These are phyloP conservation scores for Pygoscelis adeliae DNA, from an alignment of 2,113 vertebrate genomes.

Conservation along the genomic window DNA sequence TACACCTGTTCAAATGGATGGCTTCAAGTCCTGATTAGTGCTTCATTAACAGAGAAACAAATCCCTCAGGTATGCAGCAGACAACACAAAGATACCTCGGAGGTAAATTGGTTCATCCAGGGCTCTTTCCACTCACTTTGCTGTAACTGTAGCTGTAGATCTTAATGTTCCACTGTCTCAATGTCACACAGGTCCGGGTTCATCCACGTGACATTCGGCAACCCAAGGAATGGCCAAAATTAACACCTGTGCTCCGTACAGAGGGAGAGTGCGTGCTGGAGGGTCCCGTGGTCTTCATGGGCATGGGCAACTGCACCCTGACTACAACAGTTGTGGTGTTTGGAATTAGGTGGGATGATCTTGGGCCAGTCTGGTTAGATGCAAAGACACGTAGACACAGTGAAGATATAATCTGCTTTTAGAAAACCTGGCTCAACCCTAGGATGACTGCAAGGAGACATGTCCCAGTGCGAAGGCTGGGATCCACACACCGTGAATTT, in stretches of 20 bases:
- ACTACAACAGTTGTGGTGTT: rapidly evolving
- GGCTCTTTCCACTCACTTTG: neutral
- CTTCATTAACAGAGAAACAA: neutral
- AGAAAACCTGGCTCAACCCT: neutral
- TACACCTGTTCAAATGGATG: neutral
- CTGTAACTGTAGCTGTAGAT: neutral
- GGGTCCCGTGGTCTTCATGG: neutral
- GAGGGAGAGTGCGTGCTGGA: rapidly evolving
- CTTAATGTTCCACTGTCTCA: neutral
- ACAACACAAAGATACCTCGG: neutral
- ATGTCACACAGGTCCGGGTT: neutral
- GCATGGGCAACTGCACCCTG: neutral
- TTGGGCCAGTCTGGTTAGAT: neutral
- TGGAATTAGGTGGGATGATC: neutral
- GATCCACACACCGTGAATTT: neutral
- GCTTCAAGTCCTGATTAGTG: neutral
- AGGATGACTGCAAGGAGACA: neutral
- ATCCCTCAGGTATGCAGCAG: neutral
- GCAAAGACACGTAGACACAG: neutral
- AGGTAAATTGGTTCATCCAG: neutral
- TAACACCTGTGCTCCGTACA: neutral
- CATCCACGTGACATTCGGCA: neutral
- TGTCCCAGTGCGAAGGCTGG: neutral
- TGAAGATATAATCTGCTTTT: neutral
- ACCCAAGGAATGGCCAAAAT: neutral